Percentiles rank a stretch among this genome's conserved stretches.
Evolutionary conservation across 2,888 invertebrate species (phyloP).

Genomic region (Tetrapedia diversipes): DNA sequence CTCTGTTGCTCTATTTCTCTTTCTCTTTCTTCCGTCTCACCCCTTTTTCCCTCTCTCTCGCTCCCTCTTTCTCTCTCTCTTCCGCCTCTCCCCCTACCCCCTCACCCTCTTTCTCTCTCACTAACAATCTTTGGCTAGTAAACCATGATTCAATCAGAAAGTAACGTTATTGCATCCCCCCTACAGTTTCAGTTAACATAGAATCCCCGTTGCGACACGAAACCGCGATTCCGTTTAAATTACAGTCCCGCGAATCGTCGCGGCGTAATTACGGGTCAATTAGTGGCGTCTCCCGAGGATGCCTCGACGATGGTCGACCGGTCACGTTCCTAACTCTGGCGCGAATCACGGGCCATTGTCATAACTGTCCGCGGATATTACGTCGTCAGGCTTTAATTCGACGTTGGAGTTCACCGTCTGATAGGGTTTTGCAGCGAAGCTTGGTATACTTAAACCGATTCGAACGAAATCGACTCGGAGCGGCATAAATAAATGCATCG

Average conservation of each 20-base stretch:
- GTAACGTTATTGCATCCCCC: constrained; percentile 18
- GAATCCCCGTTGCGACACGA: not conserved
- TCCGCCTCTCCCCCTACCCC: no score
- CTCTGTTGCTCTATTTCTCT: no score
- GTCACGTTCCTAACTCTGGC: constrained; percentile 50
- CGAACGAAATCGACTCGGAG: constrained; percentile 7
- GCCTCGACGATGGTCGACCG: constrained; percentile 25
- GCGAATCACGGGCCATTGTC: constrained; percentile 50
- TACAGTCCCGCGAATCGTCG: constrained; percentile 23
- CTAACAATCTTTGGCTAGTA: no score
- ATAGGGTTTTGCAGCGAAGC: constrained; percentile 51
- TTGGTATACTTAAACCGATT: constrained; percentile 34
- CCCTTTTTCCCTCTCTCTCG: no score
- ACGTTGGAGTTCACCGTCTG: constrained; percentile 26
- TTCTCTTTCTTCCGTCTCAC: no score
- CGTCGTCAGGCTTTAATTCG: constrained; percentile 41
- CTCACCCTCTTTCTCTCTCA: no score
- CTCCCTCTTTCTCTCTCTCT: no score
- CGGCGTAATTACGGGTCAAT: constrained; percentile 47
- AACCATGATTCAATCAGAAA: constrained; percentile 12
- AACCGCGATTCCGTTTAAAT: constrained; percentile 30
- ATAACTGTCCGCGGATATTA: constrained; percentile 57
- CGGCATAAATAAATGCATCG: constrained; percentile 13
- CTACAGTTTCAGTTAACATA: constrained; percentile 11
- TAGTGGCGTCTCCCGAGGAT: constrained; percentile 42